phyloP scores from a whole-genome alignment of 92 coral and sea anemone genomes.

The Metridium senile region DNA sequence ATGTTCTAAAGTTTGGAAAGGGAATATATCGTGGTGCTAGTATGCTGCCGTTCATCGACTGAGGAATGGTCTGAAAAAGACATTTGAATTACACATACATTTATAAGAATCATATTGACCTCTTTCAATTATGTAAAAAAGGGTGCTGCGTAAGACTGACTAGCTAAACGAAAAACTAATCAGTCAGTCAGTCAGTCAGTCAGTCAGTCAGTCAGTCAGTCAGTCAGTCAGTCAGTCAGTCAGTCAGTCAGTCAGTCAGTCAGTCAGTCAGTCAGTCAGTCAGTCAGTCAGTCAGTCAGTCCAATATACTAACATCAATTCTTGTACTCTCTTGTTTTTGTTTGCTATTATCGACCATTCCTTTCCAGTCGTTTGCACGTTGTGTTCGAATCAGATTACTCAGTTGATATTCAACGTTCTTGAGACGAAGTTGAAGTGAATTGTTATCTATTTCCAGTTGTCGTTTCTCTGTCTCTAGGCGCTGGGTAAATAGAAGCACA shows the following conservation, averaged over 20 bases:
- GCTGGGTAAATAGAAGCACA: too few species aligned
- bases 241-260: too few species aligned
- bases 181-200: too few species aligned
- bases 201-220: too few species aligned
- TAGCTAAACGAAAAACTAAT: too few species aligned
- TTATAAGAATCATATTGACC: too few species aligned
- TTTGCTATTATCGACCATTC: neutral
- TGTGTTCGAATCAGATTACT: neutral
- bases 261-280: too few species aligned
- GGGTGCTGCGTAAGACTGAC: too few species aligned
- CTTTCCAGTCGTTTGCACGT: neutral
- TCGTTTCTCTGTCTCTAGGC: conserved; percentile 42
- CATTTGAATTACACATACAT: too few species aligned
- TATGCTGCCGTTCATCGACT: neutral
- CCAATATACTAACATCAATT: neutral
- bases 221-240: too few species aligned
- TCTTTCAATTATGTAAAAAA: too few species aligned
- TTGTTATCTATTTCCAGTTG: conserved; percentile 36
- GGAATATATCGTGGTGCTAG: conserved; percentile 17
- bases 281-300: neutral
- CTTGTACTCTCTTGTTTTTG: conserved; percentile 2
- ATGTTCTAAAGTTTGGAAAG: conserved; percentile 18
- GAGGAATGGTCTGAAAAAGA: conserved; percentile 5
- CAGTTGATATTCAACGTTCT: conserved; percentile 28
- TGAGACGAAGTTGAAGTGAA: conserved; percentile 24